Evolutionary conservation across 2,113 vertebrate species (phyloP), one percentile per base, ranked within the genome.

Genomic region (Cercocebus atys): DNA sequence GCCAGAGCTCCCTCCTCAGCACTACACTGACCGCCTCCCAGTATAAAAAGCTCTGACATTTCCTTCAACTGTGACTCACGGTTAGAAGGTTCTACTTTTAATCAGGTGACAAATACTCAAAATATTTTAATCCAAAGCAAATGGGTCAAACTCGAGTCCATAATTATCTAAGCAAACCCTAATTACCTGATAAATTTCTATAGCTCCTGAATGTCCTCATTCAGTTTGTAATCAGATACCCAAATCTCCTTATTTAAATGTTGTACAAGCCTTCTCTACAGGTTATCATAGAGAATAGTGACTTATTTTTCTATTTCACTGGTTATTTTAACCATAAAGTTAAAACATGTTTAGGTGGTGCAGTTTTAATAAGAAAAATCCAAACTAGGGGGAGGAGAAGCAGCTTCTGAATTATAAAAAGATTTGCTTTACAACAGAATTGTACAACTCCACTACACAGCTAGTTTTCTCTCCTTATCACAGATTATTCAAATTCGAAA

Each of bases 51-150:
- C 90, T 94, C 90, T 97, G 96, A 97, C 96, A 96, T 96, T 97
- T 97, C 94, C 92, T 96, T 97, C 97, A 97, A 97, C 96, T 98
- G 95, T 97, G 97, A 97, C 96, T 97, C 95, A 97, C 52, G 84
- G 80, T 90, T 97, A 95, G 83, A 96, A 94, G 95, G 76, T 92
- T 97, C 92, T 97, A 98, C 96, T 98, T 98, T 98, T 96, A 97
- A 97, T 97, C 96, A 97, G 90, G 93, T 97, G 96, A 97, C 95
- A 97, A 97, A 97, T 90, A 98, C 95, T 97, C 92, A 96, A 97
- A 97, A 98, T 94, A 96, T 95, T 98, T 97, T 98, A 97, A 97
- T 97, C 96, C 93, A 96, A 90, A 97, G 66, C 96, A 96, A 97
- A 5, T 97, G 92, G 95, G 97, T 96, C 95, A 97, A 97, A 73